Base-by-base conservation (phyloP, 1,140 invertebrate genomes). In the Drosophila prosaltans region DNA sequence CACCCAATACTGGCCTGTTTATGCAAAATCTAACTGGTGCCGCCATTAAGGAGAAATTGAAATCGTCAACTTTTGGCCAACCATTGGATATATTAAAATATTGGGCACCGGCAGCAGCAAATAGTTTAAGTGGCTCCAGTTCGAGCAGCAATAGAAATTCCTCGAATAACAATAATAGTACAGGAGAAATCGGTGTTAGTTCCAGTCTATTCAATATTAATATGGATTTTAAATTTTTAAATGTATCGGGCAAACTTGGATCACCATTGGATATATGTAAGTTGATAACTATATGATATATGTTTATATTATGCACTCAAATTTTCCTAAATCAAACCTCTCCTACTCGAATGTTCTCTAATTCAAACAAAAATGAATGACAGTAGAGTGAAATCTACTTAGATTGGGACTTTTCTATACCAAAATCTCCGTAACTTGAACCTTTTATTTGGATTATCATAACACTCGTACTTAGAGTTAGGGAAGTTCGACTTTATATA, bases 211-310 rank as follows among this genome's bases (percentile, higher is more conserved):
- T 78, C 28, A 78, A 66, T 10, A 36, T 77, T 0, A 65, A 43
- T 63, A 66, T 66, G 69, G 74, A 80, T 3, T 76, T 77, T n/a
- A 74, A 60, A 45, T 81, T 81, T 21, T 55, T 74, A 10, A 89
- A 89, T 36, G 85, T 89, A 2, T 89, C 84, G 7, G 84, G 84
- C 10, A 89, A 89, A 39, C 51, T 73, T 41, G 75, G 72, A 2
- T 75, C 84, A 2, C 21, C 84, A 1, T 32, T 84, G 65, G 84
- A 89, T 72, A 79, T 89, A 71, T 78, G 84, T 89, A 6, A 89
- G 84, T 81, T 3, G 21, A 28, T 24, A 26, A 40, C 32, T 36
- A 36, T 36, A 36, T 36, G 6, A 36, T 36, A 36, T 36, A 30
- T 30, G 4, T 0, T 2, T 30, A 30, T 30, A 30, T 30, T 16